Percentiles rank a stretch among this genome's conserved stretches.
These are phyloP conservation scores for Falco punctatus DNA, from an alignment of 2,113 vertebrate species.

Conservation along the genomic window DNA sequence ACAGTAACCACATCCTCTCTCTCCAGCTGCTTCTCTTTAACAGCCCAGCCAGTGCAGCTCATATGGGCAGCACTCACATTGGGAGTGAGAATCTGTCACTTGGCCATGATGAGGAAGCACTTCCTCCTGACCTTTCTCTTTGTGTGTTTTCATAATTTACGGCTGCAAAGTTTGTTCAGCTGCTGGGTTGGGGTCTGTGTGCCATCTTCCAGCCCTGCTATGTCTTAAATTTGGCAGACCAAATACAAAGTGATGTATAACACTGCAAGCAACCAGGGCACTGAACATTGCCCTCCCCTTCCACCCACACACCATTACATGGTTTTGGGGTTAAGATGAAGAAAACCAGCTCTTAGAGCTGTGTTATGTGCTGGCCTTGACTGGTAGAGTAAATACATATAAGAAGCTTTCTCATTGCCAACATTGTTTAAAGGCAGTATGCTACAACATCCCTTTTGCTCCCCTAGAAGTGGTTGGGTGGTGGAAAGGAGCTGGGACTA, in stretches of 20 bases:
- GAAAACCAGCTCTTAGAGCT: not conserved
- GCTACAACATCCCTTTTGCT: not conserved
- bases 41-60: not conserved
- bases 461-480: not conserved
- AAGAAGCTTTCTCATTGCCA: not conserved
- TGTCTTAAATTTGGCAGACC: not conserved
- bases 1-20: slow-evolving; percentile 66
- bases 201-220: not conserved
- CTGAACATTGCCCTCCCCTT: not conserved
- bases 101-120: slow-evolving; percentile 22
- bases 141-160: slow-evolving; percentile 24
- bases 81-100: slow-evolving; percentile 38
- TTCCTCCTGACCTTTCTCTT: slow-evolving; percentile 53
- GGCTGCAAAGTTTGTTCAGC: slow-evolving; percentile 47
- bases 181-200: not conserved
- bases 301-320: not conserved
- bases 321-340: not conserved
- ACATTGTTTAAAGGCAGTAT: not conserved
- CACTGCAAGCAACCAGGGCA: not conserved
- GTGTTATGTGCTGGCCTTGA: not conserved
- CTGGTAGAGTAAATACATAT: not conserved
- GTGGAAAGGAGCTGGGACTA: not conserved
- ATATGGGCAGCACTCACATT: not conserved
- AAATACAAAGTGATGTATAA: not conserved
- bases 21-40: slow-evolving; percentile 45